These are phyloP conservation scores for Bergia sp. DNA, from an alignment of 92 coral and sea anemone genomes.

Conservation along the genomic window DNA sequence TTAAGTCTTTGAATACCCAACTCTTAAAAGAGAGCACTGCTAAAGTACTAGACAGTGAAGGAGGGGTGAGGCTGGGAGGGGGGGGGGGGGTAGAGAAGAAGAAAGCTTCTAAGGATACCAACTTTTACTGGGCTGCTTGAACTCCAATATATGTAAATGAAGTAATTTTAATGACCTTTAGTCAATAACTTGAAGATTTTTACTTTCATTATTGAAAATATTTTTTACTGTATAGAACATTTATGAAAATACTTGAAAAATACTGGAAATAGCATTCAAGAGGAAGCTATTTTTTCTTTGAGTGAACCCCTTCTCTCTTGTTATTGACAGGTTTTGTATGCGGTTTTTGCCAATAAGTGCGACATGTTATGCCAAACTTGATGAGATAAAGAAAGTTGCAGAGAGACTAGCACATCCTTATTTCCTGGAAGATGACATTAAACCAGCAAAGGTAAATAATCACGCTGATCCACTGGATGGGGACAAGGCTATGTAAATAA, in stretches of 20 bases:
- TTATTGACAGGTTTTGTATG: constrained; percentile 70
- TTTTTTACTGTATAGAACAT: no score
- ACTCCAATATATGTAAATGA: no score
- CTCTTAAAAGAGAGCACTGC: not conserved
- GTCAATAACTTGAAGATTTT: no score
- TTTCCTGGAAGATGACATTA: constrained; percentile 60
- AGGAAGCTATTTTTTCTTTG: not conserved
- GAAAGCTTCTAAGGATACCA: no score
- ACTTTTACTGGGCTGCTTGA: no score
- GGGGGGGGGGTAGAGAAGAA: no score
- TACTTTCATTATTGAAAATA: no score
- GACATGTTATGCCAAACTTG: constrained; percentile 81
- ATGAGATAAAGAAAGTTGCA: constrained; percentile 74
- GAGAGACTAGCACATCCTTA: constrained; percentile 63
- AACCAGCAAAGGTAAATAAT: constrained; percentile 75
- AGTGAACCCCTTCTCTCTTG: not conserved
- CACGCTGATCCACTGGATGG: no score
- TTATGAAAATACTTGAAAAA: no score
- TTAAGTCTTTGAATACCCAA: not conserved
- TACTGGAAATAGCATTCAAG: no score
- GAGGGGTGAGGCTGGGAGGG: not conserved
- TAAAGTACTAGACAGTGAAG: not conserved
- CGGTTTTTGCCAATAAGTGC: constrained; percentile 82
- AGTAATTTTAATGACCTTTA: no score
- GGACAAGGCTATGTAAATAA: no score